Percentiles rank a stretch among this genome's conserved stretches.
Conservation (phyloP, 2,888 invertebrate genomes). For the Hydrotaea cyrtoneurina region DNA sequence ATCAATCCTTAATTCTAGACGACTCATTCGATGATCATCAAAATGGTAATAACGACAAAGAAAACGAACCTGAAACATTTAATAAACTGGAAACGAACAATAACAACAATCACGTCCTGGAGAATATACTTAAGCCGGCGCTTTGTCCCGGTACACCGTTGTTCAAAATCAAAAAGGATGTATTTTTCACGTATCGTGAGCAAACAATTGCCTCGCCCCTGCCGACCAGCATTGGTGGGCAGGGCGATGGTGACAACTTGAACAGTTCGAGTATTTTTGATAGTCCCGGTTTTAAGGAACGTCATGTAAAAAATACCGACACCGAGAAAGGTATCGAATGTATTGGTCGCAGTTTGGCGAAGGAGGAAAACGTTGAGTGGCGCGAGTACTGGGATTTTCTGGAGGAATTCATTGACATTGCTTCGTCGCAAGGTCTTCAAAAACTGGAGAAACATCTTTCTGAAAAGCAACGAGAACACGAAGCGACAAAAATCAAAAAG, state of each 20-base stretch:
- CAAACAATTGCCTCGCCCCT: conserved; percentile 69
- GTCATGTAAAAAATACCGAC: conserved; percentile 85
- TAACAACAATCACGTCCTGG: conserved; percentile 53
- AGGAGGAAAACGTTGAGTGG: conserved; percentile 89
- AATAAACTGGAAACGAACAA: conserved; percentile 67
- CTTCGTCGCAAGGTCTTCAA: conserved; percentile 87
- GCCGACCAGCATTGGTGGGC: conserved; percentile 11
- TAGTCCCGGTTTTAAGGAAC: conserved; percentile 77
- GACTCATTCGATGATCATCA: conserved; percentile 61
- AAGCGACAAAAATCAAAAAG: conserved; percentile 52
- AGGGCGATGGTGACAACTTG: conserved; percentile 35
- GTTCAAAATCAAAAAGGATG: conserved; percentile 69
- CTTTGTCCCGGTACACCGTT: conserved; percentile 69
- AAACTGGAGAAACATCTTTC: conserved; percentile 88
- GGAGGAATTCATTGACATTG: conserved; percentile 89
- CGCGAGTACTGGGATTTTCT: conserved; percentile 96
- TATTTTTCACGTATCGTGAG: conserved; percentile 75
- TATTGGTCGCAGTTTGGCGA: conserved; percentile 88
- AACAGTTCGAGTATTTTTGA: conserved; percentile 67
- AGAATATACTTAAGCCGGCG: conserved; percentile 42
- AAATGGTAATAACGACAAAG: conserved; percentile 69
- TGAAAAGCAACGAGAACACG: conserved; percentile 65
- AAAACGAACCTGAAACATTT: not conserved
- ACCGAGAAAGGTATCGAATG: conserved; percentile 93
- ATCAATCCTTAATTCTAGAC: conserved; percentile 44